Evolutionary conservation across 2,888 invertebrate genomes (phyloP), one percentile per base, ranked within the genome.

Genomic region (Myopa tessellatipennis): DNA sequence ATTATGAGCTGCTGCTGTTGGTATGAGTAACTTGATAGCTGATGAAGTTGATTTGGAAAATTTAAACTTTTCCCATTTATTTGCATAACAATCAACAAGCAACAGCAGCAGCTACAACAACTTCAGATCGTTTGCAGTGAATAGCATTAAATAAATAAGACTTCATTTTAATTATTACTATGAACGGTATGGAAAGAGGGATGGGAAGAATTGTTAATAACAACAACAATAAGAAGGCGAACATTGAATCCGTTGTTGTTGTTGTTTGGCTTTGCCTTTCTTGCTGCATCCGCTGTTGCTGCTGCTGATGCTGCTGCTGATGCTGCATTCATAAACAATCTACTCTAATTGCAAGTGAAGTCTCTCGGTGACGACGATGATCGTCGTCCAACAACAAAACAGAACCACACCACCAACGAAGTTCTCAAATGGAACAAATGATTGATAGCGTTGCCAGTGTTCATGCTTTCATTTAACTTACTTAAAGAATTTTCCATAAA

Each of bases 251-350:
- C 26, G 61, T 61, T 26, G n/a, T 10, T 61, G 10, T 61, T 61
- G 61, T 18, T 61, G 58, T 58, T 8, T 8, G 12, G 12, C n/a
- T n/a, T n/a, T n/a, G n/a, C n/a, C n/a, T n/a, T n/a, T n/a, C n/a
- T n/a, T n/a, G n/a, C n/a, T 16, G n/a, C n/a, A 58, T 61, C 10
- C 26, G 61, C 26, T n/a, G 61, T 16, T 38, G 12, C 36, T 34
- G 4, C 36, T 65, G 38, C 34, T 63, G 63, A 5, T 26, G 4
- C 36, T 26, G 58, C 5, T 58, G 58, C 18, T 58, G 58, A 10
- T 65, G 65, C 34, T 65, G 65, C 38, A 65, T 65, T 38, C 14
- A 65, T 38, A 65, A 65, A 65, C 65, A 65, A 14, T 38, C 38
- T 4, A 38, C 38, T 63, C 12, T 26, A 63, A 63, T 63, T 63